phyloP scores from a whole-genome alignment of 2,113 vertebrate genomes.

The Alethe castanea region DNA sequence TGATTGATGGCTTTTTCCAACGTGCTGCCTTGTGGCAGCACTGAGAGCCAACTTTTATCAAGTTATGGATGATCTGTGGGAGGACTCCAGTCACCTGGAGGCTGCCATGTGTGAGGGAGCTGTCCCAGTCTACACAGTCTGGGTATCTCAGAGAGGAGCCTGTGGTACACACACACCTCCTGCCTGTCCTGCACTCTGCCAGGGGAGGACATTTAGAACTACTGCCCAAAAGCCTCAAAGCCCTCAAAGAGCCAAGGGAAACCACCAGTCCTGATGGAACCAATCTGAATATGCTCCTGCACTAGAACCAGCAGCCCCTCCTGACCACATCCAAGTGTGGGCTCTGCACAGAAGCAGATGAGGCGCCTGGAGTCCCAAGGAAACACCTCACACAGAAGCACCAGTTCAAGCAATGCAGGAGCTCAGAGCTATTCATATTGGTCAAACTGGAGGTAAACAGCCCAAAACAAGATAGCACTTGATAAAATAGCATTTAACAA shows the following conservation, averaged over 20 bases:
- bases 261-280: not conserved
- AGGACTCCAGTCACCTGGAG: constrained; percentile 16
- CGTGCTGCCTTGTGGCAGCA: not conserved
- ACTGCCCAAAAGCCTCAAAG: not conserved
- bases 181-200: not conserved
- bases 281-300: not conserved
- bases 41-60: not conserved
- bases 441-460: not conserved
- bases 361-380: not conserved
- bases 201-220: not conserved
- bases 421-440: not conserved
- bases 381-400: not conserved
- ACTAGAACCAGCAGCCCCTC: not conserved
- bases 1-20: constrained; percentile 76
- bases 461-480: not conserved
- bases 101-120: not conserved
- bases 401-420: not conserved
- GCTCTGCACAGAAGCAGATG: not conserved
- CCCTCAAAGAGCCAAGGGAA: not conserved
- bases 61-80: not conserved
- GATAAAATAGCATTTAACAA: not conserved
- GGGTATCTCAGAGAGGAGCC: not conserved
- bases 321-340: too few relatives aligned
- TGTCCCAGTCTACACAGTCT: not conserved
- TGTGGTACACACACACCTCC: not conserved